phyloP scores from a whole-genome alignment of 2,797 vertebrate species.

The Amniataba percoides region DNA sequence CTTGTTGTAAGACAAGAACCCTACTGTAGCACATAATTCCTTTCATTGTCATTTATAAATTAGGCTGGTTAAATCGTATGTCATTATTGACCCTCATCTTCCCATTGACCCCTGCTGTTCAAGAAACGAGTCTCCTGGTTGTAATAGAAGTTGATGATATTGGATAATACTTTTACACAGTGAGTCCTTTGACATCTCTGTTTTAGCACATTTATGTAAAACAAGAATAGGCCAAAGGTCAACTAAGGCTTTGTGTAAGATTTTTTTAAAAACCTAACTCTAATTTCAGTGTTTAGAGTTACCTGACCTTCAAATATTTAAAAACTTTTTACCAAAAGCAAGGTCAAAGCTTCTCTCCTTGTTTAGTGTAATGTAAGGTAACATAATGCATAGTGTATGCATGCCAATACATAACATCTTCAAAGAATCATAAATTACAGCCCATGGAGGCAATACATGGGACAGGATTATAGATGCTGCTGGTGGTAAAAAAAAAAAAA shows the following conservation, averaged over 20 bases:
- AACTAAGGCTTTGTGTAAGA: background rate
- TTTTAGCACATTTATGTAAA: background rate
- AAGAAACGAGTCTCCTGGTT: background rate
- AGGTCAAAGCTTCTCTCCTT: too few relatives aligned
- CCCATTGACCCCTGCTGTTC: background rate
- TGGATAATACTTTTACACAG: too few relatives aligned
- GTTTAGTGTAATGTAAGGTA: too few relatives aligned
- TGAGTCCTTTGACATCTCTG: too few relatives aligned
- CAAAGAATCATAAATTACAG: too few relatives aligned
- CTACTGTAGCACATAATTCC: background rate
- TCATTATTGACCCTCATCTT: background rate
- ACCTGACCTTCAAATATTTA: too few relatives aligned
- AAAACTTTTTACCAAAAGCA: too few relatives aligned
- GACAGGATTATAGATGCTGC: too few relatives aligned
- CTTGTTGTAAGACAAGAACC: background rate
- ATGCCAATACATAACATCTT: too few relatives aligned
- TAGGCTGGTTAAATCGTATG: background rate
- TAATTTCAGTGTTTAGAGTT: background rate
- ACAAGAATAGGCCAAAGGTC: background rate
- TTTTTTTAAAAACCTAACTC: background rate
- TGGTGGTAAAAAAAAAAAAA: too few relatives aligned
- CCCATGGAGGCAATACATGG: too few relatives aligned
- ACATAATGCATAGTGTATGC: too few relatives aligned
- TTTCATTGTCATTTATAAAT: background rate
- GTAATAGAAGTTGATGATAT: background rate